Conservation (phyloP, 2,797 vertebrate species). For the Scarus forsteni region DNA sequence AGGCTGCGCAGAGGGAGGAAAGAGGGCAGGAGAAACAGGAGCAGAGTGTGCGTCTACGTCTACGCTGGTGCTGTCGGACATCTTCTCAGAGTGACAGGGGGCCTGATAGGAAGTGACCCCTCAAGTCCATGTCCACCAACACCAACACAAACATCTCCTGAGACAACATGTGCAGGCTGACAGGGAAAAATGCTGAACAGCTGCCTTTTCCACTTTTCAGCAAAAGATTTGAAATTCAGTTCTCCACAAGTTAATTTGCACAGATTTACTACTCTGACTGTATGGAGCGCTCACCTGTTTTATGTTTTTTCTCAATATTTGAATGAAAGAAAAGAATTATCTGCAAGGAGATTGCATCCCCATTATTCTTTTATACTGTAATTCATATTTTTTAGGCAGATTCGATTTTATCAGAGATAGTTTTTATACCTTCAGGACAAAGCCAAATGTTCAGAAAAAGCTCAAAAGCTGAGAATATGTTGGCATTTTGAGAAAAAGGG, state of each 20-base stretch:
- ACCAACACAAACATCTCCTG: slow-evolving; percentile 1
- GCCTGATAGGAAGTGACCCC: slow-evolving; percentile 22
- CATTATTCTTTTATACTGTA: no score
- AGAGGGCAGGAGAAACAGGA: slow-evolving; percentile 6
- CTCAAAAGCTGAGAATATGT: no score
- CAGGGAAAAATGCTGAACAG: not conserved
- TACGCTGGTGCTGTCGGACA: slow-evolving; percentile 1
- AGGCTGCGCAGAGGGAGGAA: slow-evolving; percentile 13
- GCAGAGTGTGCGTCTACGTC: not conserved
- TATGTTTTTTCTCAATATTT: slow-evolving; percentile 1
- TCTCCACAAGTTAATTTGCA: not conserved
- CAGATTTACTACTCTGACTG: not conserved
- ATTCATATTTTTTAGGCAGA: no score
- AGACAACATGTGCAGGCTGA: not conserved
- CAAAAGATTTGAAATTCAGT: not conserved
- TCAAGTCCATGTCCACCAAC: not conserved
- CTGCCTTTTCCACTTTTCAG: not conserved
- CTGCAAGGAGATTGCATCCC: slow-evolving; percentile 7
- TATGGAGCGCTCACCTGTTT: not conserved
- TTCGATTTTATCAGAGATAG: no score
- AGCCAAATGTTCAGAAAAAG: no score
- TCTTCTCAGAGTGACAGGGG: slow-evolving; percentile 8
- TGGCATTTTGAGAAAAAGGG: no score
- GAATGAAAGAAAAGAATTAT: slow-evolving; percentile 25
- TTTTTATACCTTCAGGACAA: no score